Evolutionary conservation across 2,797 vertebrate species (phyloP).

Genomic region (Enteromius treurensis): DNA sequence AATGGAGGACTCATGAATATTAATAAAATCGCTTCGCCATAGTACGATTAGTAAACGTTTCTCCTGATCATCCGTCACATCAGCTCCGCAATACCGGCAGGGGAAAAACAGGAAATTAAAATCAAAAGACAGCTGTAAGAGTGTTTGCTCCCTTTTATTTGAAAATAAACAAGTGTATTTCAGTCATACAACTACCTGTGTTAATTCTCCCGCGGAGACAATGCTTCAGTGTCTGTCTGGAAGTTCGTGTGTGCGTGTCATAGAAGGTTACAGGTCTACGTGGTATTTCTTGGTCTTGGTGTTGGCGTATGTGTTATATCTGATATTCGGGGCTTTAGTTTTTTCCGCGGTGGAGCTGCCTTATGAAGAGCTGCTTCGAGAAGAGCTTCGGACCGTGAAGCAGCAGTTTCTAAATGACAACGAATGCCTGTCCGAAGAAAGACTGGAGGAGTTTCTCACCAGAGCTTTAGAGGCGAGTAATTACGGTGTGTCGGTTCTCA

Average conservation of each 20-base stretch:
- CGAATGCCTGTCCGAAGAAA: constrained; percentile 85
- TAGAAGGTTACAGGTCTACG: constrained; percentile 79
- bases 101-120: constrained; percentile 8
- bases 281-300: constrained; percentile 84
- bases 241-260: constrained; percentile 77
- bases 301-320: constrained; percentile 82
- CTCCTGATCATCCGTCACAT: constrained; percentile 4
- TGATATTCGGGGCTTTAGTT: constrained; percentile 87
- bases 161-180: background rate
- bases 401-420: constrained; percentile 85
- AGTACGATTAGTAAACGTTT: constrained; percentile 14
- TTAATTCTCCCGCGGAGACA: constrained; percentile 13
- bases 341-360: constrained; percentile 93
- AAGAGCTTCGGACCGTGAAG: constrained; percentile 79
- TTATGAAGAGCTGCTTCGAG: constrained; percentile 84
- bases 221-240: constrained; percentile 80
- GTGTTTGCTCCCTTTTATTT: constrained; percentile 8
- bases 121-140: background rate
- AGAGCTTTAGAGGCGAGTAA: constrained; percentile 89
- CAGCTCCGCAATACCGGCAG: constrained; percentile 13
- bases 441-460: constrained; percentile 85
- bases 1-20: background rate
- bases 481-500: constrained; percentile 90
- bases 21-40: background rate
- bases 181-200: background rate